Percentiles rank a stretch among this genome's conserved stretches.
These are phyloP conservation scores for Nemotelus pantherinus DNA, from an alignment of 2,888 invertebrate genomes.

Conservation along the genomic window DNA sequence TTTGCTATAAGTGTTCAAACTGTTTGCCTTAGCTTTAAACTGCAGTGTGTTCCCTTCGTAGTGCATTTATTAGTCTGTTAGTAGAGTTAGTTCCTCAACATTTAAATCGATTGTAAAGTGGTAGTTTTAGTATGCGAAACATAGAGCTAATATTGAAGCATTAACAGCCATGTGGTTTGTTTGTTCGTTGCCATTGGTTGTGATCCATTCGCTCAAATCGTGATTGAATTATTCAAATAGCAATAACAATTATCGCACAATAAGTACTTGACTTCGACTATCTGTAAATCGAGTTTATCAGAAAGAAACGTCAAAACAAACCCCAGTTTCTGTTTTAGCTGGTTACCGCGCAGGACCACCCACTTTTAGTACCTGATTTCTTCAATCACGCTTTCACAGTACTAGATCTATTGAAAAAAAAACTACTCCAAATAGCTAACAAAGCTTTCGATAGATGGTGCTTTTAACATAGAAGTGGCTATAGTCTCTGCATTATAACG, in stretches of 20 bases:
- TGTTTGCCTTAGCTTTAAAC: slow-evolving; percentile 24
- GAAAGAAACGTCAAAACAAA: slow-evolving; percentile 49
- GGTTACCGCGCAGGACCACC: slow-evolving; percentile 15
- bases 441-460: slow-evolving; percentile 44
- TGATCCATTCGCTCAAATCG: slow-evolving; percentile 22
- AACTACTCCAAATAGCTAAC: neutral
- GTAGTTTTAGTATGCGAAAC: neutral
- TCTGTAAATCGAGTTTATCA: slow-evolving; percentile 20
- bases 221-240: neutral
- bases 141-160: too few relatives aligned
- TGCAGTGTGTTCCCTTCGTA: slow-evolving; percentile 23
- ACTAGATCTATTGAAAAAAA: slow-evolving; percentile 1
- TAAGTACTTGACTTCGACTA: slow-evolving; percentile 21
- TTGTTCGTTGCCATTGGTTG: slow-evolving; percentile 1
- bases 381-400: neutral
- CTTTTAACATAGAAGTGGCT: neutral
- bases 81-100: neutral
- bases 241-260: slow-evolving; percentile 11
- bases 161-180: too few relatives aligned
- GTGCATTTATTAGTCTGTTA: slow-evolving; percentile 30
- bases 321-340: slow-evolving; percentile 13
- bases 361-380: neutral
- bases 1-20: neutral
- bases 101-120: neutral
- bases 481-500: neutral